Evolutionary conservation across 2,888 invertebrate species (phyloP).

Genomic region (Muschampia plurimacula): DNA sequence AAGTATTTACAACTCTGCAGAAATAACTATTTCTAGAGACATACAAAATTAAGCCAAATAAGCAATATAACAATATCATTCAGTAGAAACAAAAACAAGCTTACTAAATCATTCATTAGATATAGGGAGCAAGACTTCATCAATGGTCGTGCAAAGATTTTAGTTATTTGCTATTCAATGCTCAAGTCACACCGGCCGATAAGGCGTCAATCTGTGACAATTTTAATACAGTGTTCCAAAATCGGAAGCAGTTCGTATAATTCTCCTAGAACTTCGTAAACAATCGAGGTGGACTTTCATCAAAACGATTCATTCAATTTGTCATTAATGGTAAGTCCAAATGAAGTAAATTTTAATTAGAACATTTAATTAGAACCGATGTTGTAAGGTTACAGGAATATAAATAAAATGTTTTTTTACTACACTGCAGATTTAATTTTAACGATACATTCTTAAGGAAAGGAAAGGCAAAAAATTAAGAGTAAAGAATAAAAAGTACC

Average conservation of each 20-base stretch:
- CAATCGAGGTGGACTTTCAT: neutral
- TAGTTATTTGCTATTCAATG: constrained; percentile 76
- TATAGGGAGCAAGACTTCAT: constrained; percentile 31
- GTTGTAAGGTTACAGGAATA: no score
- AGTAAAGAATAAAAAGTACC: no score
- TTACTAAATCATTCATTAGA: no score
- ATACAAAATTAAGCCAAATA: neutral
- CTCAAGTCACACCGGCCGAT: constrained; percentile 62
- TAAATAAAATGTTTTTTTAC: no score
- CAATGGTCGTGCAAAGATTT: constrained; percentile 62
- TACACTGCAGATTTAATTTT: no score
- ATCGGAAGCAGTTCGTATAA: neutral
- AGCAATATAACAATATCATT: neutral
- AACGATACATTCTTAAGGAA: no score
- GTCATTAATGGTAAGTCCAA: neutral
- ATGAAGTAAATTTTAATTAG: neutral
- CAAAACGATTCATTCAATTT: neutral
- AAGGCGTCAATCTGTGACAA: constrained; percentile 44
- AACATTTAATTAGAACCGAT: no score
- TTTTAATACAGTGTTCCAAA: constrained; percentile 4
- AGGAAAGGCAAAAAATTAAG: no score
- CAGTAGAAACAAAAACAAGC: neutral
- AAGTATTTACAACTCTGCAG: no score
- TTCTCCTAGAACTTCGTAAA: neutral
- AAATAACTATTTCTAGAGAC: neutral